A percentile compares a stretch with the other conserved stretches of the same genome.
These are phyloP conservation scores for Pandemis cinnamomeana DNA, from an alignment of 2,888 invertebrate species.

Conservation along the genomic window DNA sequence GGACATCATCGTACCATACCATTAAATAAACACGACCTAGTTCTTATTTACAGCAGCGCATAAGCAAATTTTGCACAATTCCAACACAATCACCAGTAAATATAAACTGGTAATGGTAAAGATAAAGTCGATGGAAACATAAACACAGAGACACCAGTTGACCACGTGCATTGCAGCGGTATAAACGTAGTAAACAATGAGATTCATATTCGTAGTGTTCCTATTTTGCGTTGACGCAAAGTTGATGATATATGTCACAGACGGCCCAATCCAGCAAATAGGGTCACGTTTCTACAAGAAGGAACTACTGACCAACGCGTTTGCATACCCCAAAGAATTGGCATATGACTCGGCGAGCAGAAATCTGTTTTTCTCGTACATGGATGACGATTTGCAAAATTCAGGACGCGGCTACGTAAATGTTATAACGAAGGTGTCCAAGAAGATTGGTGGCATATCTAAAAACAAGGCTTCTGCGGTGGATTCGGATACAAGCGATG, in stretches of 20 bases:
- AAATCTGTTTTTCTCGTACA: slow-evolving; percentile 76
- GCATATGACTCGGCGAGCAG: slow-evolving; percentile 73
- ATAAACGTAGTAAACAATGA: slow-evolving; percentile 29
- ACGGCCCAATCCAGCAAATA: slow-evolving; percentile 66
- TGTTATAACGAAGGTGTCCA: slow-evolving; percentile 64
- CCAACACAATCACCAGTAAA: neutral
- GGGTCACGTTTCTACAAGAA: slow-evolving; percentile 70
- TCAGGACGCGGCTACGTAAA: slow-evolving; percentile 73
- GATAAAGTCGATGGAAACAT: slow-evolving; percentile 26
- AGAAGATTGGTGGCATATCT: slow-evolving; percentile 66
- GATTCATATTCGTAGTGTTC: slow-evolving; percentile 38
- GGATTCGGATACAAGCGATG: slow-evolving; percentile 67
- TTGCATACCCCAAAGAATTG: slow-evolving; percentile 66
- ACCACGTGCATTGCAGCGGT: slow-evolving; percentile 2
- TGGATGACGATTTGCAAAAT: slow-evolving; percentile 71
- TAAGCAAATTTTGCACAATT: neutral
- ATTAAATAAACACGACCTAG: neutral
- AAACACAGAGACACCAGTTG: slow-evolving; percentile 33
- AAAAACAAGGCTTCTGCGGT: slow-evolving; percentile 75
- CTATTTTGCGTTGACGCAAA: slow-evolving; percentile 59
- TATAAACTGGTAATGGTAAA: slow-evolving; percentile 20
- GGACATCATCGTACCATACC: neutral
- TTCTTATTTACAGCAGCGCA: slow-evolving; percentile 4
- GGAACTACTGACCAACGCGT: slow-evolving; percentile 65
- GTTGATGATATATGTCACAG: slow-evolving; percentile 61